These are phyloP conservation scores for Phoxinus dragarum DNA, from an alignment of 2,797 vertebrate genomes.

Conservation along the genomic window DNA sequence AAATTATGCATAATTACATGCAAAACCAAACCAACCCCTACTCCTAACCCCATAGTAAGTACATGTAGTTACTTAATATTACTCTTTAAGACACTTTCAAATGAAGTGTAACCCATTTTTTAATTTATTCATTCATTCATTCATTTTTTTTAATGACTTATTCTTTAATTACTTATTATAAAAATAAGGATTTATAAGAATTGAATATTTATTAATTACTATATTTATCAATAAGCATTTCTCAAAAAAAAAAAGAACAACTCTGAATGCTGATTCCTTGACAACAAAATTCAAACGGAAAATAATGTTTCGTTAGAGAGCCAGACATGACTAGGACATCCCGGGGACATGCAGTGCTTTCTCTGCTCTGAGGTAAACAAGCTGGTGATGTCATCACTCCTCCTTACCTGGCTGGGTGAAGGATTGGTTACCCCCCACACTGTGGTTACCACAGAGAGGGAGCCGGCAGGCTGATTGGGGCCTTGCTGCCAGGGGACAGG, in stretches of 20 bases:
- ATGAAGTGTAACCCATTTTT: too few relatives aligned
- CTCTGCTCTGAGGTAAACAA: background rate
- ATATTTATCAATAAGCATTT: background rate
- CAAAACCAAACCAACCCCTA: too few relatives aligned
- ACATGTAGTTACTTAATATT: too few relatives aligned
- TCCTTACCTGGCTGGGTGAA: slow-evolving; percentile 91
- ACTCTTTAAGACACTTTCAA: too few relatives aligned
- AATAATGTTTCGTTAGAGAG: background rate
- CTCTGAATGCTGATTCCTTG: background rate
- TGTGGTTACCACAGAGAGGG: slow-evolving; percentile 96
- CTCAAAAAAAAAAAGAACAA: background rate
- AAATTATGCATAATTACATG: too few relatives aligned
- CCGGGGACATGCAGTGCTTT: slow-evolving; percentile 5
- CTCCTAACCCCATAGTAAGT: too few relatives aligned
- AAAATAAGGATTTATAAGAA: background rate
- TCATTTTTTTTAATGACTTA: too few relatives aligned
- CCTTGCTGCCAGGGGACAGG: slow-evolving; percentile 90
- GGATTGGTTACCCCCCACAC: slow-evolving; percentile 97
- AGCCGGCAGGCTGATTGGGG: slow-evolving; percentile 91
- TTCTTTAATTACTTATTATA: too few relatives aligned
- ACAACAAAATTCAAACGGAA: background rate
- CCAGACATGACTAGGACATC: background rate
- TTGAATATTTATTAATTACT: background rate
- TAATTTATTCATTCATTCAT: background rate
- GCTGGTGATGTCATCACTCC: slow-evolving; percentile 12